Percentiles rank a stretch among this genome's conserved stretches.
Evolutionary conservation across 2,113 vertebrate genomes (phyloP).

Genomic region (Prionailurus bengalensis): DNA sequence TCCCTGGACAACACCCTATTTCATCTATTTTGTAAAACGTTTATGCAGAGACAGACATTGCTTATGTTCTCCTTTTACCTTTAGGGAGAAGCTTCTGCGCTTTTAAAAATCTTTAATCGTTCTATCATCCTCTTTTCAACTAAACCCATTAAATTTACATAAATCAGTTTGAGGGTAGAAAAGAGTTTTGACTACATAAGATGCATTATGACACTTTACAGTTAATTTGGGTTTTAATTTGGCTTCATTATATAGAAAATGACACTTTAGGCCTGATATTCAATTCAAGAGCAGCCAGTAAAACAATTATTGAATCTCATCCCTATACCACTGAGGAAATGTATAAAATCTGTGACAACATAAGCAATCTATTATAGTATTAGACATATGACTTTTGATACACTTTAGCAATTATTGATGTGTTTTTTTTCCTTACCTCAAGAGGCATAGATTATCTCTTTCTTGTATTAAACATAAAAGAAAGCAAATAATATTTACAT

Average conservation of each 20-base stretch:
- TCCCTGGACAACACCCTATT: conserved; percentile 18
- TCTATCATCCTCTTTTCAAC: conserved; percentile 51
- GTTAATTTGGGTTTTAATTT: conserved; percentile 54
- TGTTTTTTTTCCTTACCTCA: not conserved
- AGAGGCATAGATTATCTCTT: not conserved
- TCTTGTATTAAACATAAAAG: not conserved
- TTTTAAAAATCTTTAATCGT: conserved; percentile 49
- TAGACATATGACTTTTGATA: not conserved
- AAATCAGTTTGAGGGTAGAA: not conserved
- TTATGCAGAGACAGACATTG: conserved; percentile 48
- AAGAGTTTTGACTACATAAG: conserved; percentile 20
- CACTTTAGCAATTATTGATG: not conserved
- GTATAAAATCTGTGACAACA: not conserved
- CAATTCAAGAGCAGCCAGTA: not conserved
- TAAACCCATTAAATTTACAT: conserved; percentile 57
- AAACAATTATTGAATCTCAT: not conserved
- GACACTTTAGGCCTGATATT: conserved; percentile 16
- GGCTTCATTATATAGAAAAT: conserved; percentile 22
- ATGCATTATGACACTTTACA: conserved; percentile 32
- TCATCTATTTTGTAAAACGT: conserved; percentile 59
- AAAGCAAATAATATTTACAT: not conserved
- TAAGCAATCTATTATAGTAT: not conserved
- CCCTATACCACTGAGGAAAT: not conserved
- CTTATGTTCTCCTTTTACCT: conserved; percentile 37
- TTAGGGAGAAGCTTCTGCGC: conserved; percentile 6